phyloP scores from a whole-genome alignment of 37 sponge, comb jelly and placozoan genomes.

The Hormiphora californensis region DNA sequence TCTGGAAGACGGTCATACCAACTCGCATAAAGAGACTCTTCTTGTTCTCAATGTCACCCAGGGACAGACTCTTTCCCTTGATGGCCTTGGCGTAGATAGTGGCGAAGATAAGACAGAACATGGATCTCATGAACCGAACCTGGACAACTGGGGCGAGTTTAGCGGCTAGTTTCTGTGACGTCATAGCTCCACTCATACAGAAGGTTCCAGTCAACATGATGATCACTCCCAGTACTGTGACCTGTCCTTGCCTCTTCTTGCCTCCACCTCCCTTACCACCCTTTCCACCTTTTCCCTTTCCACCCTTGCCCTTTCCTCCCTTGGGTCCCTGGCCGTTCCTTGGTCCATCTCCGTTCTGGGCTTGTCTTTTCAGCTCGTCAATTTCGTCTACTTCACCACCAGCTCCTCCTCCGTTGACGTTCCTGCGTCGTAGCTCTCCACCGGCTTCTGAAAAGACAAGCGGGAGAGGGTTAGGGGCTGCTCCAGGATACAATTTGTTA shows the following conservation, averaged over 20 bases:
- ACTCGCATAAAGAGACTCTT: background rate
- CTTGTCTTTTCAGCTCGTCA: background rate
- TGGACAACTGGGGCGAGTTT: background rate
- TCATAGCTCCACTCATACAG: background rate
- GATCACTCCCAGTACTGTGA: background rate
- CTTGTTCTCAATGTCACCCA: background rate
- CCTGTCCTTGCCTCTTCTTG: background rate
- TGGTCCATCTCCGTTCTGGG: background rate
- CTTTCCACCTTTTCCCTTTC: background rate
- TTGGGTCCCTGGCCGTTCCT: background rate
- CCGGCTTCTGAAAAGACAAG: no score
- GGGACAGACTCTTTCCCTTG: background rate
- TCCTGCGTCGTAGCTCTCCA: no score
- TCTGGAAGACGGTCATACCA: constrained; percentile 7
- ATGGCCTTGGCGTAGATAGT: background rate
- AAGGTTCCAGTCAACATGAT: constrained; percentile 1
- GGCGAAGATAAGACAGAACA: background rate
- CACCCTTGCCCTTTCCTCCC: background rate
- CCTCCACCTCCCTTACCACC: no score
- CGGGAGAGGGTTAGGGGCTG: no score
- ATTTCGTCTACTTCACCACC: background rate
- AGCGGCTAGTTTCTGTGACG: background rate
- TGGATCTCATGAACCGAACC: background rate
- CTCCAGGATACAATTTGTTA: no score
- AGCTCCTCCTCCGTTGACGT: no score